phyloP scores from a whole-genome alignment of 2,797 vertebrate genomes.

The Channallabes apus region DNA sequence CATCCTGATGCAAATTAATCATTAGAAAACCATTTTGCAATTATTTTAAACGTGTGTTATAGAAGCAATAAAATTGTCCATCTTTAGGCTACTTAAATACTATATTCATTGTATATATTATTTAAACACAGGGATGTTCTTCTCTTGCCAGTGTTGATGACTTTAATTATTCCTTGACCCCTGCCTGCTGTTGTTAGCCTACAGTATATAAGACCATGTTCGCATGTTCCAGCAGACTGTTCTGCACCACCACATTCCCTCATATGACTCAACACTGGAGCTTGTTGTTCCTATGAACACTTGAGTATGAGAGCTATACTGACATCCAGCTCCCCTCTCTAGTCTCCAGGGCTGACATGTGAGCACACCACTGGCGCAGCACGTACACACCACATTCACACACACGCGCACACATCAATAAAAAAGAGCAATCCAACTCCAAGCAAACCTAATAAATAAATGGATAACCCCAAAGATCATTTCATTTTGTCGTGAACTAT shows the following conservation, averaged over 20 bases:
- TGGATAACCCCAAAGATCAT: neutral
- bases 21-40: no score
- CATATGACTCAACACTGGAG: constrained; percentile 30
- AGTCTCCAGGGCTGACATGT: neutral
- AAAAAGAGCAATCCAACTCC: neutral
- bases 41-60: no score
- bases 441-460: neutral
- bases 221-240: neutral
- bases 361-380: neutral
- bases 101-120: no score
- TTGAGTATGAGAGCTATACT: neutral
- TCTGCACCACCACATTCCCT: neutral
- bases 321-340: neutral
- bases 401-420: neutral
- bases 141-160: neutral
- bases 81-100: no score
- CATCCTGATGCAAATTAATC: no score
- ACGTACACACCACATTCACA: constrained; percentile 8
- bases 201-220: neutral
- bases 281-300: constrained; percentile 21
- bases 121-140: neutral
- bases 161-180: neutral
- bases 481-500: neutral
- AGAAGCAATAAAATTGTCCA: no score
- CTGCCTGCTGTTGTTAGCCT: constrained; percentile 6